phyloP scores from a whole-genome alignment of 2,113 vertebrate genomes.

The Lates calcarifer region DNA sequence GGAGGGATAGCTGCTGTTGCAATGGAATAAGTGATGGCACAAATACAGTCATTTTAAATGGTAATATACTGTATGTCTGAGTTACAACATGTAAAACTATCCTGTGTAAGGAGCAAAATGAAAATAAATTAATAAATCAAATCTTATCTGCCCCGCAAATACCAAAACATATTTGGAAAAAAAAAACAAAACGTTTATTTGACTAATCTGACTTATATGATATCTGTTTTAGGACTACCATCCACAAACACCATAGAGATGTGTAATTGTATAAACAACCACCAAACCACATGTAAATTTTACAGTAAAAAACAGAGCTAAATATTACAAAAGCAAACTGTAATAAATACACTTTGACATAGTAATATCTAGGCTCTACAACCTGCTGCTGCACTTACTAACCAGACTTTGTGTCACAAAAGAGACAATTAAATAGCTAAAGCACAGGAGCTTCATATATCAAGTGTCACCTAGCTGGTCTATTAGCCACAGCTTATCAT shows the following conservation, averaged over 20 bases:
- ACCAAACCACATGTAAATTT: neutral
- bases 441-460: neutral
- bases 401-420: neutral
- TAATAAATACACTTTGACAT: no score
- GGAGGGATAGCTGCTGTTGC: conserved; percentile 33
- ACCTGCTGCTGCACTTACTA: neutral
- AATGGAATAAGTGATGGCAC: conserved; percentile 31
- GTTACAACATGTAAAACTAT: neutral
- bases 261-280: neutral
- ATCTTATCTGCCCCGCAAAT: neutral
- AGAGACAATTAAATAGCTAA: neutral
- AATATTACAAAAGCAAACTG: no score
- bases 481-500: neutral
- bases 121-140: neutral
- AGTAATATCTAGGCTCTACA: no score
- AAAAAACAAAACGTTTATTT: no score
- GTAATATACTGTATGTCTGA: conserved; percentile 13
- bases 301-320: neutral
- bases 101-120: neutral
- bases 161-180: neutral
- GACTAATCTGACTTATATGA: neutral
- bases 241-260: neutral
- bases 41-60: conserved; percentile 26
- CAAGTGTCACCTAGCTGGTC: neutral
- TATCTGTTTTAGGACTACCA: neutral